Base-by-base conservation (phyloP, 2,888 invertebrate species). In the Eulithis prunata region DNA sequence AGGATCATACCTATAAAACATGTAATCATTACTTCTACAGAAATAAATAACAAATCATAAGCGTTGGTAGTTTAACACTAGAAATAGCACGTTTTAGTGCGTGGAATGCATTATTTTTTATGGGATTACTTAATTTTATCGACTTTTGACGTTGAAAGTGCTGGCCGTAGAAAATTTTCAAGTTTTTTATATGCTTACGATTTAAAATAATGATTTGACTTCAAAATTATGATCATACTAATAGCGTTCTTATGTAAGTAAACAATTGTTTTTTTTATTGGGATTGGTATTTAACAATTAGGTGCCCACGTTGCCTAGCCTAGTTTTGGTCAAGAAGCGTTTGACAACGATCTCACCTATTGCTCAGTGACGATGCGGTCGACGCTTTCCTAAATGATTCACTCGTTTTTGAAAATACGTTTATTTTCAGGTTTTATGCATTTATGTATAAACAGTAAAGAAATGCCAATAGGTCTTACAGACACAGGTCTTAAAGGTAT, bases 51-150 rank as follows among this genome's bases (percentile, higher is more conserved):
- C 21, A 21, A 5, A 51, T 12, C 28, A 21, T 32, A 4, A 36
- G 7, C n/a, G 8, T 53, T 36, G 36, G 53, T 46, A 13, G 13
- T n/a, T 21, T 8, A 8, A 52, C 32, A 38, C 13, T 7, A 53
- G n/a, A 53, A 36, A 36, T 36, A 36, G 13, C 8, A 49, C 49
- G 13, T 38, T 13, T 38, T 38, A 53, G 4, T 38, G 28, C n/a
- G 21, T 45, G 45, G 6, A 55, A 43, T 11, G 21, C 55, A 55
- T 14, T 55, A 55, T 43, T 1, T 43, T 55, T 55, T 38, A 53
- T 38, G 38, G 13, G 6, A 4, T 12, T 32, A 21, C 21, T 21
- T 21, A 52, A 41, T 41, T 41, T 41, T 41, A 41, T 41, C 10
- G 41, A 41, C 41, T 41, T 28, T 41, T 14, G 38, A 38, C 54